Conservation (phyloP, 2,888 invertebrate genomes). For the Corbicula japonica region DNA sequence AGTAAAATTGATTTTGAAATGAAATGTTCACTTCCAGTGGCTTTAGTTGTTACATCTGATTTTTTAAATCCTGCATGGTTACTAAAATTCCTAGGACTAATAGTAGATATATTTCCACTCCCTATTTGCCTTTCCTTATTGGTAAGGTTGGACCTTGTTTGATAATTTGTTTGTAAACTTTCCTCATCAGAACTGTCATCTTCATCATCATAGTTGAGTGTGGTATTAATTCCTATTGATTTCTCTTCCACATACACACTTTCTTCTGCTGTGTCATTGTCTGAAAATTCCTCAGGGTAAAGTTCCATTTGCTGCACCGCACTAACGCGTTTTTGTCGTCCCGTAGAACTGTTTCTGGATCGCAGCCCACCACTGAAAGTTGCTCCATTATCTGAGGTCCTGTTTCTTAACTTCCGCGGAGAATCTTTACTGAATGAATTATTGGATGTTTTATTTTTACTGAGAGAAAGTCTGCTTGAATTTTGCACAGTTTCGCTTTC, state of each 20-base stretch:
- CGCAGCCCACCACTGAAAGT: not conserved
- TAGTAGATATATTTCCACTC: slow-evolving; percentile 30
- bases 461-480: slow-evolving; percentile 40
- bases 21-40: slow-evolving; percentile 36
- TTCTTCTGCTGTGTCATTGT: slow-evolving; percentile 74
- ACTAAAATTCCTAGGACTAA: slow-evolving; percentile 41
- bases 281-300: slow-evolving; percentile 76
- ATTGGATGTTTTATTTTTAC: slow-evolving; percentile 24
- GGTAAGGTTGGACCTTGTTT: slow-evolving; percentile 15
- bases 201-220: slow-evolving; percentile 70
- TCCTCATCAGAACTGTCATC: slow-evolving; percentile 58
- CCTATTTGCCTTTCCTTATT: slow-evolving; percentile 11
- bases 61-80: slow-evolving; percentile 3
- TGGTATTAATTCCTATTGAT: slow-evolving; percentile 77
- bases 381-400: slow-evolving; percentile 31
- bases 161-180: slow-evolving; percentile 42
- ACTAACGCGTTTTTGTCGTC: slow-evolving; percentile 13
- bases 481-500: slow-evolving; percentile 58
- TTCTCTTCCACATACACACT: slow-evolving; percentile 79
- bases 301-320: slow-evolving; percentile 47
- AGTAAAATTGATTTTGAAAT: slow-evolving; percentile 74
- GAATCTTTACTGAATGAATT: slow-evolving; percentile 15
- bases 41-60: slow-evolving; percentile 25
- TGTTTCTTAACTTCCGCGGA: slow-evolving; percentile 30
- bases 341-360: not conserved